Evolutionary conservation across 2,888 invertebrate species (phyloP).

Genomic region (Drosophila buzzatii): DNA sequence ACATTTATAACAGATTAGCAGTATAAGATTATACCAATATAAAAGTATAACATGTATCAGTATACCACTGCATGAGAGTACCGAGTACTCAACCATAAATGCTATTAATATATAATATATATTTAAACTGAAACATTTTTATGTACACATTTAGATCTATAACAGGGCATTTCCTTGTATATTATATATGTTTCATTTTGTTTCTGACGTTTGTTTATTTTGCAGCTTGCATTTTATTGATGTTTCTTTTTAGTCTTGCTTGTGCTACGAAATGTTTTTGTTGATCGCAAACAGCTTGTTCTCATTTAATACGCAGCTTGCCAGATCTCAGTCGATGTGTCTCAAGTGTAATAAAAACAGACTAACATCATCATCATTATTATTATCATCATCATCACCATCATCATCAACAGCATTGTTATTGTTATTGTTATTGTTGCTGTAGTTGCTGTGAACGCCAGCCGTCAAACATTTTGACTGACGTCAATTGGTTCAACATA

Average conservation of each 20-base stretch:
- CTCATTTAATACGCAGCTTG: slow-evolving; percentile 1
- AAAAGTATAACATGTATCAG: background rate
- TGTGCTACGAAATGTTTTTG: background rate
- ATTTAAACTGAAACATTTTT: too few relatives aligned
- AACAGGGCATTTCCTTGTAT: background rate
- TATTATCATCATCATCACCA: background rate
- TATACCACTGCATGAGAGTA: background rate
- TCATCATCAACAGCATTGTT: background rate
- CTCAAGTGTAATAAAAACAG: slow-evolving; percentile 15
- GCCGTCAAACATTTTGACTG: slow-evolving; percentile 29
- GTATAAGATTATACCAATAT: background rate
- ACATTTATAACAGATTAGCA: background rate
- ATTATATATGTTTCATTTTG: background rate
- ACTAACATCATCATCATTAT: background rate
- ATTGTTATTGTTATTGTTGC: background rate
- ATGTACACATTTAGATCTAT: background rate
- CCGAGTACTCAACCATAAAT: too few relatives aligned
- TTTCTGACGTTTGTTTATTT: slow-evolving; percentile 11
- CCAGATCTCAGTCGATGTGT: slow-evolving; percentile 6
- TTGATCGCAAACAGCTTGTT: slow-evolving; percentile 11
- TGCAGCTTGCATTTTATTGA: slow-evolving; percentile 10
- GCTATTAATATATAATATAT: too few relatives aligned
- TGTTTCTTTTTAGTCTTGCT: slow-evolving; percentile 3
- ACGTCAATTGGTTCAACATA: slow-evolving; percentile 43
- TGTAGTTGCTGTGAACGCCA: background rate